phyloP scores from a whole-genome alignment of 2,113 vertebrate genomes.

The Tachycineta bicolor region DNA sequence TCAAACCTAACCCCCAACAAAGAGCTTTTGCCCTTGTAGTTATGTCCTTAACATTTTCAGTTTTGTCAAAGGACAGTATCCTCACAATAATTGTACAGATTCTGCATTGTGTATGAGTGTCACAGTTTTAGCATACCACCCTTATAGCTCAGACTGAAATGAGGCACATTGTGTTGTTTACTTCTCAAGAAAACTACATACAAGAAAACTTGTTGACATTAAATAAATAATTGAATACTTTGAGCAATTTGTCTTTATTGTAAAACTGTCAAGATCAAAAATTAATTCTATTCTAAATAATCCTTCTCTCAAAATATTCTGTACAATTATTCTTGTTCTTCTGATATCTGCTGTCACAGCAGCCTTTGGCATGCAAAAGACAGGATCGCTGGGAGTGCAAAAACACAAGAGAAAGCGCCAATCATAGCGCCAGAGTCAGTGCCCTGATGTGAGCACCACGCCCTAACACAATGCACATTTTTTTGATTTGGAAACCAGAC shows the following conservation, averaged over 20 bases:
- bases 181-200: background rate
- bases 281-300: background rate
- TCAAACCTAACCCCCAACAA: background rate
- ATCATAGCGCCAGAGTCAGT: background rate
- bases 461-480: background rate
- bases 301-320: background rate
- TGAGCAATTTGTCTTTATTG: background rate
- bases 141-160: background rate
- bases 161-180: background rate
- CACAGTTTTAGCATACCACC: background rate
- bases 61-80: background rate
- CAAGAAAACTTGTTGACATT: background rate
- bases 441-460: background rate
- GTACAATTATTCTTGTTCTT: background rate
- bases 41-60: background rate
- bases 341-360: background rate
- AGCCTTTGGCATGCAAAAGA: background rate
- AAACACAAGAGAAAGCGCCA: background rate
- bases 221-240: background rate
- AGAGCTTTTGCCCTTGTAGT: background rate
- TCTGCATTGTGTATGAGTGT: background rate
- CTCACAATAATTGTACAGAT: background rate
- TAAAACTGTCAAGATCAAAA: background rate
- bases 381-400: background rate
- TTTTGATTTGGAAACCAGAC: background rate